These are phyloP conservation scores for Ara ararauna DNA, from an alignment of 2,797 vertebrate species.

Conservation along the genomic window DNA sequence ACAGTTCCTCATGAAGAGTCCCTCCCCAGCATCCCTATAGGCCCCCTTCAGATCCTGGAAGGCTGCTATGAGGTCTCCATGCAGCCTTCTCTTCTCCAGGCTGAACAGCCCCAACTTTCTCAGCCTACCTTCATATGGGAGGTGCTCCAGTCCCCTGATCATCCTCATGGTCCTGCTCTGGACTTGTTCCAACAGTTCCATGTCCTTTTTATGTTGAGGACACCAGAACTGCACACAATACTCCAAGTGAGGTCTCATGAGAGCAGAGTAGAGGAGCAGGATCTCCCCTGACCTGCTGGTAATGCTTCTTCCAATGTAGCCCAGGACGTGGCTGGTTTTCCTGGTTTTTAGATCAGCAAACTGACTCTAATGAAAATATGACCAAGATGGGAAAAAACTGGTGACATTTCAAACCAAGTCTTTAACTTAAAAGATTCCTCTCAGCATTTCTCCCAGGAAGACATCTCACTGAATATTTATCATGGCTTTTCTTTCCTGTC, in stretches of 20 bases:
- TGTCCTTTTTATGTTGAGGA: not conserved
- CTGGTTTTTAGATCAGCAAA: not conserved
- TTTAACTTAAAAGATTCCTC: not conserved
- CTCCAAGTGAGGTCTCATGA: not conserved
- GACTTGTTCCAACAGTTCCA: too few species aligned
- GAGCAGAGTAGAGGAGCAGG: not conserved
- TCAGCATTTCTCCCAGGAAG: not conserved
- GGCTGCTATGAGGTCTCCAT: too few species aligned
- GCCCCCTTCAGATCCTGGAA: too few species aligned
- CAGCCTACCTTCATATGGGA: too few species aligned
- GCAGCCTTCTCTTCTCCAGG: too few species aligned
- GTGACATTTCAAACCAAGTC: not conserved
- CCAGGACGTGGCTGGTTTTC: not conserved
- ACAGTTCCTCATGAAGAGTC: too few species aligned
- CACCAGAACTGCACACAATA: not conserved
- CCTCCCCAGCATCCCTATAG: too few species aligned
- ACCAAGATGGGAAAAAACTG: not conserved
- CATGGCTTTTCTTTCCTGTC: not conserved
- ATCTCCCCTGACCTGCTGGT: not conserved
- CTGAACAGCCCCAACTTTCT: too few species aligned
- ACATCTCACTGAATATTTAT: not conserved
- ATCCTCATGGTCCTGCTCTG: too few species aligned
- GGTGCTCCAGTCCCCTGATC: too few species aligned
- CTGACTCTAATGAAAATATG: not conserved
- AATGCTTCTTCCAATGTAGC: not conserved